These are phyloP conservation scores for Temnothorax rugatulus DNA, from an alignment of 2,888 invertebrate genomes.

Conservation along the genomic window DNA sequence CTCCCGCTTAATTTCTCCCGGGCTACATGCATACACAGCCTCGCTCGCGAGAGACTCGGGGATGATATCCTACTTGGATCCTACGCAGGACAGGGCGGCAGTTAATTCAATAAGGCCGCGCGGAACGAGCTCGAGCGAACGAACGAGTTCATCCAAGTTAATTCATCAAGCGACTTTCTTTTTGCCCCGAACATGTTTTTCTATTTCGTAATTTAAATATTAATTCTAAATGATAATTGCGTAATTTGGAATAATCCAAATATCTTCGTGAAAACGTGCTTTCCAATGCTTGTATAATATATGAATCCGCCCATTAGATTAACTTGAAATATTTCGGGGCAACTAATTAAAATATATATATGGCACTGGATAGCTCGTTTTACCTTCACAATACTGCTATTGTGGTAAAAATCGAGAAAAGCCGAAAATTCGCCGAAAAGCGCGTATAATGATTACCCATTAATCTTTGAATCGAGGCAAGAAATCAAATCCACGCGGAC, in stretches of 20 bases:
- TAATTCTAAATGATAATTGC: not conserved
- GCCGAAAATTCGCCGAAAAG: not conserved
- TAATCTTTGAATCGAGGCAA: conserved; percentile 39
- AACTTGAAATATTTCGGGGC: not conserved
- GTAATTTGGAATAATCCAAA: not conserved
- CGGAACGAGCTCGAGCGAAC: conserved; percentile 3
- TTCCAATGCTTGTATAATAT: not conserved
- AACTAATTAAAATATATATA: not conserved
- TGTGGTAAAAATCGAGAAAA: not conserved
- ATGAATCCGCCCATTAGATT: not conserved
- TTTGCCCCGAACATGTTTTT: not conserved
- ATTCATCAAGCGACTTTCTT: conserved; percentile 23
- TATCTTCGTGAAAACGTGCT: not conserved
- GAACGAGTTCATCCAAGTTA: conserved; percentile 9
- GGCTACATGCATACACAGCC: conserved; percentile 18
- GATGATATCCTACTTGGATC: conserved; percentile 14
- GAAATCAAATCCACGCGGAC: conserved; percentile 47
- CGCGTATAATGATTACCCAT: conserved; percentile 12
- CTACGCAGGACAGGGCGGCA: not conserved
- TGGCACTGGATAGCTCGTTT: not conserved
- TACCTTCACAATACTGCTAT: not conserved
- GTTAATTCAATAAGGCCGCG: conserved; percentile 39
- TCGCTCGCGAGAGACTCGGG: conserved; percentile 4
- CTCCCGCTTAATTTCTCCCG: conserved; percentile 44
- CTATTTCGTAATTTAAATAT: not conserved